Base-by-base conservation (phyloP, 1,140 invertebrate genomes). In the Scaptomyza graminum region DNA sequence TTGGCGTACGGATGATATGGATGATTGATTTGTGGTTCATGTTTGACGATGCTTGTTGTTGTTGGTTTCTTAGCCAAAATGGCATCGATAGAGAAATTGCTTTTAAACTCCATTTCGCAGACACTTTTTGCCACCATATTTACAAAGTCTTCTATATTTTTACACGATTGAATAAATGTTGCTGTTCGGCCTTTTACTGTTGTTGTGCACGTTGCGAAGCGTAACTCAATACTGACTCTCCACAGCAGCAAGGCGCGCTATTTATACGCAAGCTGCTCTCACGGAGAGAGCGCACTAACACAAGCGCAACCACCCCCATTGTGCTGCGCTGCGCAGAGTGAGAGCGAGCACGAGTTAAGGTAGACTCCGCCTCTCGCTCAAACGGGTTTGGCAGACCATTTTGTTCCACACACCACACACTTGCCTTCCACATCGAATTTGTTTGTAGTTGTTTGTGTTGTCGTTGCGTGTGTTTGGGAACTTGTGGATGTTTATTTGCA, bases 61-160 rank as follows among this genome's bases (percentile, higher is more conserved):
- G 83, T 52, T 49, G 83, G 84, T 74, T 91, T 91, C 52, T 81
- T 91, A 0, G 95, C 94, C 31, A 96, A 77, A 39, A 96, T 94
- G 51, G 94, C 94, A 69, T 94, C 94, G 69, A 96, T 96, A 74
- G 94, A 95, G 91, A 96, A 96, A 67, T 94, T 95, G 28, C 94
- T 95, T 52, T 90, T 91, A 74, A 90, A 88, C 73, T 90, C 90
- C 90, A 91, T 91, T 77, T 89, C 63, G 71, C 67, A 79, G 59
- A 83, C 76, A 84, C 76, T 90, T 87, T 91, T 84, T n/a, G n/a
- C n/a, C 83, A 90, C 87, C 87, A 90, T 76, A 60, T 63, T 72
- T 52, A 11, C 5, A 55, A 34, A 39, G 25, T 68, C 49, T 65
- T 49, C 74, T 9, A 34, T 9, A 39, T n/a, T 70, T 43, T 56